Percentiles rank a stretch among this genome's conserved stretches.
These are phyloP conservation scores for Erpornis zantholeuca DNA, from an alignment of 2,113 vertebrate species.

Conservation along the genomic window DNA sequence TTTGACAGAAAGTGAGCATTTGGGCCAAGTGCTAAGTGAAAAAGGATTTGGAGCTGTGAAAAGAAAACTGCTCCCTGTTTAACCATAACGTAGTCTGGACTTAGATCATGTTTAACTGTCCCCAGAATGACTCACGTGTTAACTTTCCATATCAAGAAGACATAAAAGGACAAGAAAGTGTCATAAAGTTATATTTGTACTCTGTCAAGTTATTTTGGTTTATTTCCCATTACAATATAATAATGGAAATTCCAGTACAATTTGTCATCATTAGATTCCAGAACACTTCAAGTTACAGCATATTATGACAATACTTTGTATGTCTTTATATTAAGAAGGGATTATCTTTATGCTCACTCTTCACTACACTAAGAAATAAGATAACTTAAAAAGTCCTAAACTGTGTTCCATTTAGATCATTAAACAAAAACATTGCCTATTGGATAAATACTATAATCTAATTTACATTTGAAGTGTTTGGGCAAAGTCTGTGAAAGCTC, in stretches of 20 bases:
- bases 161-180: neutral
- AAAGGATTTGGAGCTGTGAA: neutral
- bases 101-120: neutral
- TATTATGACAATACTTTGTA: neutral
- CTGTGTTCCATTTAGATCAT: neutral
- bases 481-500: neutral
- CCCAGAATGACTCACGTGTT: accelerated
- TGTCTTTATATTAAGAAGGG: neutral
- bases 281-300: neutral
- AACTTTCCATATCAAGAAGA: neutral
- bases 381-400: neutral
- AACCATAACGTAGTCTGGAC: neutral
- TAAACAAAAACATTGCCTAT: neutral
- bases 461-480: neutral
- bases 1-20: neutral
- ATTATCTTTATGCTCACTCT: neutral
- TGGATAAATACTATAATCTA: neutral
- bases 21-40: neutral
- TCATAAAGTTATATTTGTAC: neutral
- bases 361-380: neutral
- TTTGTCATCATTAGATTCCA: neutral
- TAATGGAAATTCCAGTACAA: neutral
- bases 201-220: neutral
- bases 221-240: neutral
- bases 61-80: neutral